Percentiles rank a stretch among this genome's conserved stretches.
Conservation (phyloP, 2,113 vertebrate species). For the Oryzias curvinotus region DNA sequence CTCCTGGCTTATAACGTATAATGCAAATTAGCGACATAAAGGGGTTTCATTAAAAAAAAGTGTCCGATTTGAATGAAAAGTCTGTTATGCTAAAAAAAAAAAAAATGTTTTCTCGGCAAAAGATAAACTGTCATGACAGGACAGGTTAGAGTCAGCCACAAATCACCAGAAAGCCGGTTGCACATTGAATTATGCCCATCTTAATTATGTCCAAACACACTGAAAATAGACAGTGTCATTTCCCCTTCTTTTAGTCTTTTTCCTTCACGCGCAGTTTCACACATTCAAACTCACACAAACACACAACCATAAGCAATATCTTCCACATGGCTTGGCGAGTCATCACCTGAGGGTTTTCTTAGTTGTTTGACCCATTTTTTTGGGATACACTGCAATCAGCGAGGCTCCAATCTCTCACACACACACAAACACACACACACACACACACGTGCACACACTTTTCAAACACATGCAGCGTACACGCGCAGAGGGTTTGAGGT, state of each 20-base stretch:
- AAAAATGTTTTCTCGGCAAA: too few relatives aligned
- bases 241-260: neutral
- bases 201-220: neutral
- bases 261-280: neutral
- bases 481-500: constrained; percentile 21
- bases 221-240: neutral
- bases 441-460: constrained; percentile 4
- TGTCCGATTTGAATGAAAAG: too few relatives aligned
- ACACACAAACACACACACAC: constrained; percentile 22
- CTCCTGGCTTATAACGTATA: too few relatives aligned
- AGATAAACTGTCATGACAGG: too few relatives aligned
- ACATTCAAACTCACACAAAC: constrained; percentile 2
- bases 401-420: constrained; percentile 30
- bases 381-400: constrained; percentile 38
- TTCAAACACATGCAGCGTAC: constrained; percentile 11
- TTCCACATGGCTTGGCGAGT: constrained; percentile 30
- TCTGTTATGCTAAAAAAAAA: too few relatives aligned
- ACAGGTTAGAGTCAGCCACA: too few relatives aligned
- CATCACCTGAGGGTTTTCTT: constrained; percentile 34
- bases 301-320: constrained; percentile 14
- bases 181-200: neutral
- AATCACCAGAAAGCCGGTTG: too few relatives aligned
- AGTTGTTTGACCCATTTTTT: constrained; percentile 55
- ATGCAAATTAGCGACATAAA: too few relatives aligned
- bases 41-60: too few relatives aligned